Percentiles rank a stretch among this genome's conserved stretches.
phyloP scores from a whole-genome alignment of 2,888 invertebrate genomes.

The Julus scanicus region DNA sequence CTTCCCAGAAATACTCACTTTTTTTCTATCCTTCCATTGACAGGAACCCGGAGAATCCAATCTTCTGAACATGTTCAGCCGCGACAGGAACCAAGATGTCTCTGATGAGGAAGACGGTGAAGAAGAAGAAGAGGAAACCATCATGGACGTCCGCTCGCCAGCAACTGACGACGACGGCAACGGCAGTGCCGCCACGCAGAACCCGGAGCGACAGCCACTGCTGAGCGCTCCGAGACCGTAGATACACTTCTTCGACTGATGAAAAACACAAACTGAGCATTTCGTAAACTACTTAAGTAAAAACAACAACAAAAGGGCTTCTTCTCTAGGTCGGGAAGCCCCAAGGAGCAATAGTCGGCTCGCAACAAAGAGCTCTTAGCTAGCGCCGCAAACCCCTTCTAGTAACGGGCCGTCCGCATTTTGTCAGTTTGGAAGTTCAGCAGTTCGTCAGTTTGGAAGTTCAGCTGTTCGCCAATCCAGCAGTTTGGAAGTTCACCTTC shows the following conservation, averaged over 20 bases:
- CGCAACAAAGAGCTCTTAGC: background rate
- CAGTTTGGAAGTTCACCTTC: no score
- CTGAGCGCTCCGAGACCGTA: slow-evolving; percentile 53
- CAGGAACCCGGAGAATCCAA: slow-evolving; percentile 48
- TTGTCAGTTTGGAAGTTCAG: no score
- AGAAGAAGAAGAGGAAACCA: slow-evolving; percentile 44
- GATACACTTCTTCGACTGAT: background rate
- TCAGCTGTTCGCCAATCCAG: no score
- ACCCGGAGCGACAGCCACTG: slow-evolving; percentile 59
- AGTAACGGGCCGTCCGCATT: background rate
- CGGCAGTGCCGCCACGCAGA: slow-evolving; percentile 4
- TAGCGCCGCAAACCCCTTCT: background rate
- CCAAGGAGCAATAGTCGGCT: background rate
- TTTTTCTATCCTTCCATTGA: background rate
- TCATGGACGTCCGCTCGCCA: slow-evolving; percentile 29
- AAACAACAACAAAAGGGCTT: background rate
- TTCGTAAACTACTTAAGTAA: background rate
- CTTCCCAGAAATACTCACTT: background rate
- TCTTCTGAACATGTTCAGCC: background rate
- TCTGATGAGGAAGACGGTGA: slow-evolving; percentile 46
- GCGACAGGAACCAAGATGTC: background rate
- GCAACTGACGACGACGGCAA: slow-evolving; percentile 51
- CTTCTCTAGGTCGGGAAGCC: background rate
- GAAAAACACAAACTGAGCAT: background rate
- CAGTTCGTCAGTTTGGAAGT: no score